A percentile compares a stretch with the other conserved stretches of the same genome.
Evolutionary conservation across 2,113 vertebrate genomes (phyloP).

Genomic region (Malurus melanocephalus): DNA sequence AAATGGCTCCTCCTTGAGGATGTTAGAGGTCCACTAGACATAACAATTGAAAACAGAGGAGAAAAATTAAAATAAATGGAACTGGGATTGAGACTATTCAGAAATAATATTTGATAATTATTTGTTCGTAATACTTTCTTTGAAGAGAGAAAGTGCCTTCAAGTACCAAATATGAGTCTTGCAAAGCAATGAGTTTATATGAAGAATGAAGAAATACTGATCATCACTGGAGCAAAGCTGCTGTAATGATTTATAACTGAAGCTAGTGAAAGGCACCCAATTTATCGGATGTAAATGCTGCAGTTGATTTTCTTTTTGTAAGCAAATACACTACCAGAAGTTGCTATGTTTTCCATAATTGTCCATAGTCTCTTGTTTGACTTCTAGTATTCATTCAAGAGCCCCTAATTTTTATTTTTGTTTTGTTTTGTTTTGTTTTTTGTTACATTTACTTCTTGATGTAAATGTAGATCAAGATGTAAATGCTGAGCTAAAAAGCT

Average conservation of each 20-base stretch:
- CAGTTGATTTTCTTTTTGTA: neutral
- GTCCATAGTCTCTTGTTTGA: neutral
- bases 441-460: neutral
- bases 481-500: neutral
- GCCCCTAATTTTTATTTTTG: neutral
- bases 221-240: neutral
- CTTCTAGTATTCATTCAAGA: neutral
- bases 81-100: neutral
- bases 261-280: neutral
- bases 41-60: neutral
- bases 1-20: neutral
- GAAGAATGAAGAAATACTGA: neutral
- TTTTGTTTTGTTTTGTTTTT: neutral
- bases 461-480: neutral
- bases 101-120: neutral
- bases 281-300: neutral
- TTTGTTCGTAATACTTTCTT: neutral
- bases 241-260: neutral
- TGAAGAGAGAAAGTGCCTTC: neutral
- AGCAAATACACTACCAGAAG: neutral
- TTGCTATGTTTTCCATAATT: neutral
- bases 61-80: neutral
- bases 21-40: neutral
- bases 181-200: neutral
- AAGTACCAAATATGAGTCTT: neutral